Evolutionary conservation across 2,888 invertebrate genomes (phyloP), one percentile per base, ranked within the genome.

Genomic region (Catotricha subobsoleta): DNA sequence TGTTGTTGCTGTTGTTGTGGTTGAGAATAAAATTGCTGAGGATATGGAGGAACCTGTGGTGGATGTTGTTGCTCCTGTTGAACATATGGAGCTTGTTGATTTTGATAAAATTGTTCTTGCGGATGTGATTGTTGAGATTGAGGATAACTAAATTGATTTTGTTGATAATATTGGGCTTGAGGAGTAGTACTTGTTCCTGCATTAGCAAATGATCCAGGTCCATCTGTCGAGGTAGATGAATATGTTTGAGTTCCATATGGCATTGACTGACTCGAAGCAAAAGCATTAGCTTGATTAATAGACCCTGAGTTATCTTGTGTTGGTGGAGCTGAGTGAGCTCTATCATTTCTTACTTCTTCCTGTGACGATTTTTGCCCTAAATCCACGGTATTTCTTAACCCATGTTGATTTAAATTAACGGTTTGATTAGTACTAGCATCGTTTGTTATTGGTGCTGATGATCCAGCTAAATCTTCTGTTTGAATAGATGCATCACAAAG

Each of bases 281-380:
- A 16, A 12, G 29, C 21, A 5, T 7, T 16, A 3, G 33, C 16
- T 33, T 15, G 33, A 15, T 12, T 12, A 28, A 12, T 12, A 10
- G n/a, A 12, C n/a, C n/a, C n/a, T n/a, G n/a, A n/a, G n/a, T n/a
- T n/a, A 12, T 36, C 12, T 23, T 36, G 23, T 18, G 74, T 74
- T 41, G 81, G 80, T 23, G 84, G 84, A 21, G 83, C 83, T 48
- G 84, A 84, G 71, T 79, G 77, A 40, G 81, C 80, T 54, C 84
- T 67, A 69, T 48, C 79, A 67, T 43, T 58, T 58, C 8, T 51
- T 54, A 48, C 69, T 70, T 51, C 67, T 65, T 56, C 72, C n/a
- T 58, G 53, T 47, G 68, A 70, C 31, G 66, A 68, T 50, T 67
- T 67, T 48, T 80, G 77, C 39, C 81, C 81, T 54, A 83, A 72